A percentile compares a stretch with the other conserved stretches of the same genome.
These are phyloP conservation scores for Saxidomus purpurata DNA, from an alignment of 1,140 invertebrate species.

Conservation along the genomic window DNA sequence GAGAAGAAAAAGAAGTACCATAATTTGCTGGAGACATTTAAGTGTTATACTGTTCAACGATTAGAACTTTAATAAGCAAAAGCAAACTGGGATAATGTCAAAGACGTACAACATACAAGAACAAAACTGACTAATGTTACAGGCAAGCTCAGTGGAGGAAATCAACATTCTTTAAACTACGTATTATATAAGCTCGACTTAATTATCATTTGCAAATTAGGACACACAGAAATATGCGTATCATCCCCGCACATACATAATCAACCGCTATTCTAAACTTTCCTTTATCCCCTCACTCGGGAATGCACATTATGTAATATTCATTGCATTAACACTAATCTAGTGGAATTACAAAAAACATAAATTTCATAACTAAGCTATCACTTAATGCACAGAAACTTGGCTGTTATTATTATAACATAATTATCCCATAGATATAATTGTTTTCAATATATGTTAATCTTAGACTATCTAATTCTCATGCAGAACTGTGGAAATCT, in stretches of 20 bases:
- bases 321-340: constrained; percentile 2
- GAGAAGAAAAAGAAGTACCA: too few relatives aligned
- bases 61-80: too few relatives aligned
- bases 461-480: too few relatives aligned
- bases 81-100: too few relatives aligned
- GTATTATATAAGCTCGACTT: neutral
- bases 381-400: neutral
- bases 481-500: too few relatives aligned
- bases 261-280: neutral
- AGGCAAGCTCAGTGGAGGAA: too few relatives aligned
- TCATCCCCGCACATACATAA: neutral
- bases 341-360: neutral
- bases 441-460: constrained; percentile 2
- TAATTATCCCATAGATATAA: neutral
- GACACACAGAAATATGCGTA: neutral
- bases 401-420: neutral
- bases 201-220: too few relatives aligned
- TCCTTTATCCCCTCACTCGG: neutral
- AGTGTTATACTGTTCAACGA: too few relatives aligned
- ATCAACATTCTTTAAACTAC: too few relatives aligned
- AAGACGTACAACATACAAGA: too few relatives aligned
- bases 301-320: constrained; percentile 2
- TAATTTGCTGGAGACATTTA: too few relatives aligned
- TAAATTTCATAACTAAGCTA: neutral
- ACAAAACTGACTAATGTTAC: too few relatives aligned